Evolutionary conservation across 1,140 invertebrate species (phyloP).

Genomic region (Grapholita molesta): DNA sequence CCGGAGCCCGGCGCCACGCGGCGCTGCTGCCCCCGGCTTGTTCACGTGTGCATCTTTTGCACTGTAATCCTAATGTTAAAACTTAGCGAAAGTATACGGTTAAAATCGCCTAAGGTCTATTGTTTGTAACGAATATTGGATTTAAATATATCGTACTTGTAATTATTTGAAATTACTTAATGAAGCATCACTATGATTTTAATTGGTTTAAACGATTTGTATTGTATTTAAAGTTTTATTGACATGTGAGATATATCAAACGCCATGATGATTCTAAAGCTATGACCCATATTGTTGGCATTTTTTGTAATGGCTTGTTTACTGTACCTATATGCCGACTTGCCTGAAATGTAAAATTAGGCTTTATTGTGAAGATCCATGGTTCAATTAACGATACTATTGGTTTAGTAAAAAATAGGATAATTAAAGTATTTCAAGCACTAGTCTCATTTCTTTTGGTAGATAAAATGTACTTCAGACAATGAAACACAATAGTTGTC

Average conservation of each 20-base stretch:
- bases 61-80: slow-evolving; percentile 44
- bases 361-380: slow-evolving; percentile 54
- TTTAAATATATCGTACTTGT: slow-evolving; percentile 31
- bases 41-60: slow-evolving; percentile 45
- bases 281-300: slow-evolving; percentile 16
- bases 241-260: slow-evolving; percentile 31
- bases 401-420: slow-evolving; percentile 34
- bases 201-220: slow-evolving; percentile 26
- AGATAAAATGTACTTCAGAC: slow-evolving; percentile 22
- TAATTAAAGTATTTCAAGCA: slow-evolving; percentile 16
- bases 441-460: slow-evolving; percentile 12
- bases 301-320: slow-evolving; percentile 25
- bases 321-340: slow-evolving; percentile 58
- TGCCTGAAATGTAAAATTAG: slow-evolving; percentile 58
- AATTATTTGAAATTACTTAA: slow-evolving; percentile 31
- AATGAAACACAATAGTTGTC: slow-evolving; percentile 31
- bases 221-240: slow-evolving; percentile 27
- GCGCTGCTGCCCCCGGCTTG: slow-evolving; percentile 39
- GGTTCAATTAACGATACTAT: slow-evolving; percentile 32
- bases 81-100: slow-evolving; percentile 69
- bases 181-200: not conserved
- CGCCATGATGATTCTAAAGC: slow-evolving; percentile 31
- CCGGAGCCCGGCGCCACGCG: slow-evolving; percentile 18
- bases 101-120: slow-evolving; percentile 56
- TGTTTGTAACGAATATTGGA: slow-evolving; percentile 29